Percentiles rank a stretch among this genome's conserved stretches.
Evolutionary conservation across 1,140 invertebrate genomes (phyloP).

Genomic region (Lepeophtheirus salmonis): DNA sequence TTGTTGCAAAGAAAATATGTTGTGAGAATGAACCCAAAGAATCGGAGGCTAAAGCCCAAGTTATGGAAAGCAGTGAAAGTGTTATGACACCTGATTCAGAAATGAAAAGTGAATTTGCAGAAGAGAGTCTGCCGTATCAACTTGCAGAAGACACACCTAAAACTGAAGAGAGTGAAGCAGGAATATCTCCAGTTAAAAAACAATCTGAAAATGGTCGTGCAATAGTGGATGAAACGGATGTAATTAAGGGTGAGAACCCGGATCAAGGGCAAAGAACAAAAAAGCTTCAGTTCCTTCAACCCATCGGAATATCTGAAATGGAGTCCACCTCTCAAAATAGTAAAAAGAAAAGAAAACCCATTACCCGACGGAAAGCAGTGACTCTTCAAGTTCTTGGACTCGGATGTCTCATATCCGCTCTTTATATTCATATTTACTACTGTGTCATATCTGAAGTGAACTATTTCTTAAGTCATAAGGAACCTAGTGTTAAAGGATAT

Average conservation of each 20-base stretch:
- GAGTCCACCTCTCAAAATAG: background rate
- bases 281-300: background rate
- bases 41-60: background rate
- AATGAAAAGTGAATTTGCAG: background rate
- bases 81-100: background rate
- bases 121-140: background rate
- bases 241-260: background rate
- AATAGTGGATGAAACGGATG: background rate
- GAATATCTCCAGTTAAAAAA: too few species aligned
- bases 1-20: background rate
- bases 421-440: background rate
- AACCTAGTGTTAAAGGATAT: background rate
- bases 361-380: background rate
- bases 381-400: background rate
- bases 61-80: background rate
- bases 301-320: background rate
- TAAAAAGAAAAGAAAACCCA: background rate
- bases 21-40: background rate
- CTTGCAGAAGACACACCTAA: background rate
- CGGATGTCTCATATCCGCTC: background rate
- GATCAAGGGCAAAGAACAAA: background rate
- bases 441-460: background rate
- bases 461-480: background rate
- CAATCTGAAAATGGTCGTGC: background rate
- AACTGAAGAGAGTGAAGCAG: background rate